Base-by-base conservation (phyloP, 1,140 invertebrate genomes). In the Diorhabda elongata region DNA sequence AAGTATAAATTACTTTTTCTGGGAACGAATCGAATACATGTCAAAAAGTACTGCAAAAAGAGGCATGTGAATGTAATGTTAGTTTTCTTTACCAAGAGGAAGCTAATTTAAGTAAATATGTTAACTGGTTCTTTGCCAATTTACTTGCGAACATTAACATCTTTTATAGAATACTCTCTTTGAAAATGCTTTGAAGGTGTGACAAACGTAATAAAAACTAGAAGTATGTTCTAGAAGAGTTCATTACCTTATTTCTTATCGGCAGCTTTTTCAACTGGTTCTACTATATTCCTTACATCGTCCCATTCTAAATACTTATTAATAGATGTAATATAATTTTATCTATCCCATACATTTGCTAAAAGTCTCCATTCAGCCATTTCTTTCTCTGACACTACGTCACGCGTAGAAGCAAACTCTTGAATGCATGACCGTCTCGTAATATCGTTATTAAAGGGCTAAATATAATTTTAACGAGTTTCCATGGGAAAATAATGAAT, bases 271-370 rank as follows among this genome's bases (percentile, higher is more conserved):
- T 62, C 61, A 62, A 62, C 42, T 62, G 61, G 61, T 62, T 62
- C 11, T 44, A n/a, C 61, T 8, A 62, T 62, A 62, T 62, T 43
- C 61, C 5, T 42, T 42, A 59, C 58, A 42, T 42, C 58, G 58
- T 59, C n/a, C 61, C 61, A 62, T 62, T 62, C 61, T 62, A 62
- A 62, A 62, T 62, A 62, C 61, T 62, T 62, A 62, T 62, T 62
- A 62, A 62, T 62, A 62, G 61, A 11, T 8, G 61, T 62, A 62
- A 62, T 62, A 62, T 62, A 62, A 62, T 62, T 62, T 62, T 62
- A 62, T 62, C 43, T 62, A 44, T 42, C 42, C 44, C 44, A 11
- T 62, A 62, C 44, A 62, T 62, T 62, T 11, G 61, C 61, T 62
- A 44, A 11, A 44, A 62, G 42, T 62, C 61, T 52, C 61, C 61